Evolutionary conservation across 2,113 vertebrate species (phyloP).

Genomic region (Nibea coibor): DNA sequence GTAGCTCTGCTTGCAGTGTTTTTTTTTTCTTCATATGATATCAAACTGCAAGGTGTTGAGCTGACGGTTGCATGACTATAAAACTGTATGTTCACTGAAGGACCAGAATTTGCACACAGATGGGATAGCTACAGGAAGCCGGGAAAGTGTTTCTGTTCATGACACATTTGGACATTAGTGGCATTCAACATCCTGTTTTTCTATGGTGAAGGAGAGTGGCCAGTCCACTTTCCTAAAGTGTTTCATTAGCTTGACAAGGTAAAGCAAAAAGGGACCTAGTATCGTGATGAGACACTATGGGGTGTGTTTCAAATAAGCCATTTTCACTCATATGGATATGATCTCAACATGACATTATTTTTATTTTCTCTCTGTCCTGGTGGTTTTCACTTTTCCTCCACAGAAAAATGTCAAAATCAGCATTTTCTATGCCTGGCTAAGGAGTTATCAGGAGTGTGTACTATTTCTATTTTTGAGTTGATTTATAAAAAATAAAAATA

Average conservation of each 20-base stretch:
- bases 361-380: not conserved
- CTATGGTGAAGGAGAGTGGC: not conserved
- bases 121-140: conserved; percentile 41
- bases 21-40: not conserved
- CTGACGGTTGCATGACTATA: not conserved
- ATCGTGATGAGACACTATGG: not conserved
- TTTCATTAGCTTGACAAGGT: conserved; percentile 1
- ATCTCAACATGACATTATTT: conserved; percentile 7
- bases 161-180: conserved; percentile 40
- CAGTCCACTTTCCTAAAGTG: not conserved
- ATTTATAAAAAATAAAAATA: no score
- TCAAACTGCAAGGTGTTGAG: conserved; percentile 8
- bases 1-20: not conserved
- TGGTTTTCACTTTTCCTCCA: not conserved
- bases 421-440: not conserved
- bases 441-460: no score
- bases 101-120: conserved; percentile 24
- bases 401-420: not conserved
- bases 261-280: not conserved
- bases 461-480: not conserved
- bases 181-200: conserved; percentile 26
- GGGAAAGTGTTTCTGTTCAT: conserved; percentile 20
- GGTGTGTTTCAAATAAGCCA: not conserved
- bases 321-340: not conserved
- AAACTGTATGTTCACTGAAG: not conserved